Conservation (phyloP, 1,140 invertebrate species). For the Neocloeon triangulifer region DNA sequence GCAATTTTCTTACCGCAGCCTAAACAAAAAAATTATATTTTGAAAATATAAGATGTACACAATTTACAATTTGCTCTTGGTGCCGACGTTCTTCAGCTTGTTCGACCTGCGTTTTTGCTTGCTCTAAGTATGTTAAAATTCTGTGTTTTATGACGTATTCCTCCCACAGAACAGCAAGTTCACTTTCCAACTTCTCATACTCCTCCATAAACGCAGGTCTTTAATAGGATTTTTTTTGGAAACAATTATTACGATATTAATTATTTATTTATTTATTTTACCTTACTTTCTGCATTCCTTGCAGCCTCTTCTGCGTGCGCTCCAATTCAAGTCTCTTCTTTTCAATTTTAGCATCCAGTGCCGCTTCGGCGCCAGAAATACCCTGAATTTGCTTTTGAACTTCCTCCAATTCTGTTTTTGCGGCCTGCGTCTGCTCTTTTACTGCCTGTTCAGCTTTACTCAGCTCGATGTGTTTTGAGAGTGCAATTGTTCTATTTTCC, state of each 20-base stretch:
- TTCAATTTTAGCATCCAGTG: conserved; percentile 78
- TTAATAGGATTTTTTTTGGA: not conserved
- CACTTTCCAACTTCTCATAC: conserved; percentile 73
- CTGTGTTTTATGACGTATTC: conserved; percentile 73
- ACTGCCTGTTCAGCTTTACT: conserved; percentile 54
- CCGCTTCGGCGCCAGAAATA: conserved; percentile 60
- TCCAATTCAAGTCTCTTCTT: conserved; percentile 74
- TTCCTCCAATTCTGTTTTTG: conserved; percentile 43
- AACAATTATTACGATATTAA: too few species aligned
- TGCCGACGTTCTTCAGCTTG: conserved; percentile 42
- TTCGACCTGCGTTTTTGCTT: conserved; percentile 44
- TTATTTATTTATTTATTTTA: conserved; percentile 17
- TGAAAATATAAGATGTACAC: too few species aligned
- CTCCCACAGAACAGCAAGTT: conserved; percentile 65
- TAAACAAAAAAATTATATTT: too few species aligned
- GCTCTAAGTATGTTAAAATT: conserved; percentile 59
- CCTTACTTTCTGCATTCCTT: conserved; percentile 83
- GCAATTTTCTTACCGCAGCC: too few species aligned
- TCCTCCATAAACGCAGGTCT: conserved; percentile 95
- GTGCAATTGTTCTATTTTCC: conserved; percentile 33
- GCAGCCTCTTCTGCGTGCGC: conserved; percentile 75
- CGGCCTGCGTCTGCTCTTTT: conserved; percentile 38
- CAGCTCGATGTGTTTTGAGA: conserved; percentile 61
- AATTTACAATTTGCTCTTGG: conserved; percentile 24
- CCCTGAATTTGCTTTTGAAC: conserved; percentile 55